Evolutionary conservation across 2,797 vertebrate species (phyloP), one percentile per base, ranked within the genome.

Genomic region (Mycteria americana): DNA sequence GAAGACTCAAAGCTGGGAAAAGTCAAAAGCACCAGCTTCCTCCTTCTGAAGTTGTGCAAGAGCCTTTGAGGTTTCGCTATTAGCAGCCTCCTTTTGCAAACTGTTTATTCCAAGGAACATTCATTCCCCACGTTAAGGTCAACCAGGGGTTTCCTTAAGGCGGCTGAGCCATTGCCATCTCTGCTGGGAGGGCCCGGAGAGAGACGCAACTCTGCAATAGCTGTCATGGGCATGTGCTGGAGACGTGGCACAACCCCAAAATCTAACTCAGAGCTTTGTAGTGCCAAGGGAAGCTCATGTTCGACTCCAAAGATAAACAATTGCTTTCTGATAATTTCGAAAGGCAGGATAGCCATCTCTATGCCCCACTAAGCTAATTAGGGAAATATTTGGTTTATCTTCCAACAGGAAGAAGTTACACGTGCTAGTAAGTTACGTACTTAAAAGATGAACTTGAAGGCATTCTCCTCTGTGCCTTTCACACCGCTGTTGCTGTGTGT

Each of bases 1-100:
- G 85, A 94, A 90, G 63, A 89, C 74, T 95, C 48, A 90, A 95
- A 94, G 94, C 77, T 94, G 92, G 92, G 85, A 90, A 93, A 95
- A 95, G 82, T 92, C 92, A 92, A 81, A 90, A 92, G 70, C 90
- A 81, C 39, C 65, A 95, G 51, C 48, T 88, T 95, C 70, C 63
- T 92, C 79, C 69, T 90, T 93, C 82, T 88, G 56, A 86, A 79
- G 83, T 94, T 92, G 51, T 67, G 77, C 89, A 94, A 94, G 43
- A 92, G 65, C 25, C 84, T 93, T 95, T 86, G 67, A 97, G 63
- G 68, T 88, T 93, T 92, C 1, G 13, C 54, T 88, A 30, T 85
- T 85, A 95, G 67, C 64, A 84, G 54, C 48, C 63, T 89, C n/a
- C 22, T 91, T 93, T 41, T 90, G 30, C 95, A 95, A 95, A 94